Conservation (phyloP, 2,797 vertebrate genomes). For the Acipenser oxyrinchus region DNA sequence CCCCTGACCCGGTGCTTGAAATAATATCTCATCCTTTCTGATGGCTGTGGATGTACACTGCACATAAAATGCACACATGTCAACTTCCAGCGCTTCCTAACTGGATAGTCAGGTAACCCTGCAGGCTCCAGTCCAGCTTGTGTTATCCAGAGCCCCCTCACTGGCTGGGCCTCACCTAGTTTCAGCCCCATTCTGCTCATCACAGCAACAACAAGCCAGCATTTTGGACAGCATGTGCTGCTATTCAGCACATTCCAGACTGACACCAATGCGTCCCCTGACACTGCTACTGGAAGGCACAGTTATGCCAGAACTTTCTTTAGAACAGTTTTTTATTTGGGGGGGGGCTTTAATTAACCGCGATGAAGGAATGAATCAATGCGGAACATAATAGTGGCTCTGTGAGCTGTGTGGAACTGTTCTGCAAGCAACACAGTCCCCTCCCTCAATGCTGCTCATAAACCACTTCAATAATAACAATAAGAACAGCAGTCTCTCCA, state of each 20-base stretch:
- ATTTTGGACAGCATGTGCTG: conserved; percentile 40
- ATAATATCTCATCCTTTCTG: too few species aligned
- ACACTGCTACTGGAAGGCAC: conserved; percentile 43
- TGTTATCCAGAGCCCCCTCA: too few species aligned
- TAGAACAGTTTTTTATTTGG: conserved; percentile 41
- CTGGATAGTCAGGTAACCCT: too few species aligned
- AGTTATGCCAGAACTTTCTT: conserved; percentile 49
- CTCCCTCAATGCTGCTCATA: too few species aligned
- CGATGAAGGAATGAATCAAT: conserved; percentile 5
- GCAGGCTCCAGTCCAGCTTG: too few species aligned
- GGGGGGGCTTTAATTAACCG: conserved; percentile 27
- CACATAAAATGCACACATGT: too few species aligned
- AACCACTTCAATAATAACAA: too few species aligned
- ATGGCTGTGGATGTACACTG: too few species aligned
- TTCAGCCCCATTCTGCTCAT: conserved; percentile 33
- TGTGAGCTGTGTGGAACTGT: not conserved
- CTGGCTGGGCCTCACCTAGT: conserved; percentile 4
- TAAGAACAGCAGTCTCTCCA: too few species aligned
- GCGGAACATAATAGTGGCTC: not conserved
- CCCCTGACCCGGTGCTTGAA: too few species aligned
- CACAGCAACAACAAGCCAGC: conserved; percentile 26
- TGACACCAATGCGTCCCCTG: conserved; percentile 56
- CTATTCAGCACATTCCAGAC: conserved; percentile 67
- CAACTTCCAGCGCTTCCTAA: too few species aligned
- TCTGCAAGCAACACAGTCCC: too few species aligned